Evolutionary conservation across 2,113 vertebrate genomes (phyloP).

Genomic region (Sminthopsis crassicaudata): DNA sequence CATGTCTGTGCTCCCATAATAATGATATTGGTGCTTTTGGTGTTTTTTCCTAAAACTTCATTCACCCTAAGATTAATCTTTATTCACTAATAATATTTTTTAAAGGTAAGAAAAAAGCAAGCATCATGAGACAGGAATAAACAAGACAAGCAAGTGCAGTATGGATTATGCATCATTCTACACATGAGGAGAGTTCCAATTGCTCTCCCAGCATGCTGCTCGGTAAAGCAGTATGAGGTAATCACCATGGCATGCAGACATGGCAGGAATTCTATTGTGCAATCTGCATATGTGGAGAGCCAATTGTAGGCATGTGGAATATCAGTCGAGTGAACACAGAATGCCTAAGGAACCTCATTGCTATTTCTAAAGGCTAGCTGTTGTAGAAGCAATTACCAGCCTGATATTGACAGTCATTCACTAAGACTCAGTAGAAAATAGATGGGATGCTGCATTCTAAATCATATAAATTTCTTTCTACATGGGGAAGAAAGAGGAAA

Average conservation of each 20-base stretch:
- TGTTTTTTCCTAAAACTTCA: not conserved
- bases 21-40: not conserved
- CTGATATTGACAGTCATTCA: not conserved
- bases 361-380: conserved; percentile 1
- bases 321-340: not conserved
- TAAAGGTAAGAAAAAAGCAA: not conserved
- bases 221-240: not conserved
- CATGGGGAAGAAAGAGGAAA: not conserved
- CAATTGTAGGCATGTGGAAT: not conserved
- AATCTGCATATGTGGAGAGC: conserved; percentile 3
- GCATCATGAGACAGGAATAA: not conserved
- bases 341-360: not conserved
- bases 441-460: not conserved
- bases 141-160: not conserved
- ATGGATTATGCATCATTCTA: not conserved
- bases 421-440: not conserved
- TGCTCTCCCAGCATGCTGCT: not conserved
- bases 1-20: not conserved
- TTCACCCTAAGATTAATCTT: not conserved
- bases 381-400: not conserved
- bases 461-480: not conserved
- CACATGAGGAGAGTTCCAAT: not conserved
- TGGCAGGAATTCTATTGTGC: conserved; percentile 7
- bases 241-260: not conserved
- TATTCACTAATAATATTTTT: not conserved